These are phyloP conservation scores for Odontesthes bonariensis DNA, from an alignment of 2,113 vertebrate genomes.

Conservation along the genomic window DNA sequence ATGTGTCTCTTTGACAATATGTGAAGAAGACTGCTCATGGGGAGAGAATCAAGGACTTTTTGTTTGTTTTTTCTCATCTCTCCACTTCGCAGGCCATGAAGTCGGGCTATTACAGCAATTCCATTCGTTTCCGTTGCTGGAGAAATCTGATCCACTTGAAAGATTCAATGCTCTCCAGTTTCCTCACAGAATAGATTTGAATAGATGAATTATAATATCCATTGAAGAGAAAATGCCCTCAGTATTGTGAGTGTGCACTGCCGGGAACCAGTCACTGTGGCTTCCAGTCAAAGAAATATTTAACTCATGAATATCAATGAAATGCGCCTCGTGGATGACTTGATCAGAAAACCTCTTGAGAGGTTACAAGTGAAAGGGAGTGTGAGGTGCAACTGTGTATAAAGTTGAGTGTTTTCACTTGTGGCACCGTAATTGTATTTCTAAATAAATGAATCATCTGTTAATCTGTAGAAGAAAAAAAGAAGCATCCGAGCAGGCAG, in stretches of 20 bases:
- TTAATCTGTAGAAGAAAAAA: conserved; percentile 35
- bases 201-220: conserved; percentile 78
- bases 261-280: conserved; percentile 69
- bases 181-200: conserved; percentile 73
- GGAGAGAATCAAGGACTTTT: conserved; percentile 23
- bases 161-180: conserved; percentile 60
- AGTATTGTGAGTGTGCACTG: conserved; percentile 47
- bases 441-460: conserved; percentile 47
- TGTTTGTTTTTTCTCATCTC: conserved; percentile 58
- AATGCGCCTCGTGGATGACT: conserved; percentile 38
- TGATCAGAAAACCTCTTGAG: conserved; percentile 71
- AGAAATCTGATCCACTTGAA: conserved; percentile 75
- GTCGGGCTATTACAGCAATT: conserved; percentile 51
- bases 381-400: conserved; percentile 71
- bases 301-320: conserved; percentile 77
- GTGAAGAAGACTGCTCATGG: neutral
- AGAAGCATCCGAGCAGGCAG: conserved; percentile 16
- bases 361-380: conserved; percentile 9
- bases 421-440: conserved; percentile 50
- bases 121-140: conserved; percentile 40
- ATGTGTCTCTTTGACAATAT: conserved; percentile 15
- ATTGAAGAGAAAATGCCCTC: conserved; percentile 64
- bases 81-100: conserved; percentile 26
- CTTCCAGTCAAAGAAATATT: conserved; percentile 70
- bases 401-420: conserved; percentile 79